A percentile compares a stretch with the other conserved stretches of the same genome.
phyloP scores from a whole-genome alignment of 2,113 vertebrate species.

The Pitta sordida region DNA sequence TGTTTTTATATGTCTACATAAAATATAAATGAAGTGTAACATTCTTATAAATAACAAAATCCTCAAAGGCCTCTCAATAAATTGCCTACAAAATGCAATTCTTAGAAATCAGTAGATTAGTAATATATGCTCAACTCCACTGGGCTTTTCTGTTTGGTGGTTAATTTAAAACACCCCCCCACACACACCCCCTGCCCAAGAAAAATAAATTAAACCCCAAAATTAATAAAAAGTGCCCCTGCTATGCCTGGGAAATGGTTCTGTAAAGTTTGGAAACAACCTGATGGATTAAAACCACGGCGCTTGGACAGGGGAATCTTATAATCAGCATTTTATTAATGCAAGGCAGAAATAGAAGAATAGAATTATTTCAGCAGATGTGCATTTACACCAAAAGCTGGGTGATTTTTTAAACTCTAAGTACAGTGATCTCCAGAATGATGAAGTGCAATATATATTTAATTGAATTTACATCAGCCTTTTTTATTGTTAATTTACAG shows the following conservation, averaged over 20 bases:
- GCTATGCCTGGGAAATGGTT: neutral
- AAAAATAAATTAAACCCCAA: neutral
- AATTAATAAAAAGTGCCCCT: neutral
- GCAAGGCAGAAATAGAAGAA: neutral
- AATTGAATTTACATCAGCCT: neutral
- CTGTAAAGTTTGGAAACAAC: neutral
- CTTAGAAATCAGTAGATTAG: slow-evolving; percentile 27
- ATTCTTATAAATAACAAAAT: slow-evolving; percentile 52
- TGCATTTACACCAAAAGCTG: neutral
- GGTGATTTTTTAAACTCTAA: neutral
- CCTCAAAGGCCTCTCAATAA: slow-evolving; percentile 55
- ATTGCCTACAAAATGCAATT: slow-evolving; percentile 55
- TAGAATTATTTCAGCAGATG: neutral
- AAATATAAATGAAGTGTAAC: slow-evolving; percentile 59
- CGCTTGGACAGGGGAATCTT: neutral
- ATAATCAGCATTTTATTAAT: neutral
- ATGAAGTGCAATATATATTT: neutral
- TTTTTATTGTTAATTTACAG: neutral
- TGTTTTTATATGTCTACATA: slow-evolving; percentile 35
- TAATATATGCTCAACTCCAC: slow-evolving; percentile 13
- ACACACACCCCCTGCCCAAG: neutral
- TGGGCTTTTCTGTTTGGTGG: slow-evolving; percentile 8
- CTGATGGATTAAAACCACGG: neutral
- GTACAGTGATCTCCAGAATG: neutral
- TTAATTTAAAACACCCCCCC: neutral